Evolutionary conservation across 23 tunicate species (phyloP).

Genomic region (Ciona savignyi): DNA sequence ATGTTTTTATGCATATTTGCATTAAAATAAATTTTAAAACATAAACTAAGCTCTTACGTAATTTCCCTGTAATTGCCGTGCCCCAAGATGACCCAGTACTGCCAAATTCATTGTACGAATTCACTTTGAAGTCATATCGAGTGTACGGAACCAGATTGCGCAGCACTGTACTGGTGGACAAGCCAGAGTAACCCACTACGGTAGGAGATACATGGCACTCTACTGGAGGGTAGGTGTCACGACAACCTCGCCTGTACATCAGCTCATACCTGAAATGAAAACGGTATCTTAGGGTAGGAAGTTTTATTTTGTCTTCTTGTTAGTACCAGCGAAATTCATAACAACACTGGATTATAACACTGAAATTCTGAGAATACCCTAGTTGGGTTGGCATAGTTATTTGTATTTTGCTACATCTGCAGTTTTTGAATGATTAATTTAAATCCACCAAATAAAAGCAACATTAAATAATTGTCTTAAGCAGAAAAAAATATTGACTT

Average conservation of each 20-base stretch:
- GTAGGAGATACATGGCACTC: conserved; percentile 46
- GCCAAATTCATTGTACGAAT: conserved; percentile 70
- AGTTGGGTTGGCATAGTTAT: no score
- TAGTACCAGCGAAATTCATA: no score
- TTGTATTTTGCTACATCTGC: no score
- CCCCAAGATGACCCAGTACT: conserved; percentile 69
- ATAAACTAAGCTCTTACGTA: conserved; percentile 16
- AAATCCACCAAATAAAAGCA: no score
- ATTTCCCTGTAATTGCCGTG: conserved; percentile 32
- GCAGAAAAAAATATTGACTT: no score
- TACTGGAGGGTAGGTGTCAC: conserved; percentile 31
- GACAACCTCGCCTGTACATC: conserved; percentile 38
- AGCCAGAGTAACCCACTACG: conserved; percentile 45
- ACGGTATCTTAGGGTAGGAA: no score
- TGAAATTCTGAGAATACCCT: no score
- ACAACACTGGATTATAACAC: no score
- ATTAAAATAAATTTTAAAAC: background rate
- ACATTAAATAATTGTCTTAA: background rate
- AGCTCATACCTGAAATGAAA: conserved; percentile 87
- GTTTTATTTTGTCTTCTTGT: no score
- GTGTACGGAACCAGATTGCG: conserved; percentile 43
- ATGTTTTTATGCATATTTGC: background rate
- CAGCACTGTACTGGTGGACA: conserved; percentile 11
- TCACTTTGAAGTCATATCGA: conserved; percentile 52
- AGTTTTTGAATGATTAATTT: no score